Conservation (phyloP, 2,797 vertebrate species). For the Parauchenoglanis punctatus region DNA sequence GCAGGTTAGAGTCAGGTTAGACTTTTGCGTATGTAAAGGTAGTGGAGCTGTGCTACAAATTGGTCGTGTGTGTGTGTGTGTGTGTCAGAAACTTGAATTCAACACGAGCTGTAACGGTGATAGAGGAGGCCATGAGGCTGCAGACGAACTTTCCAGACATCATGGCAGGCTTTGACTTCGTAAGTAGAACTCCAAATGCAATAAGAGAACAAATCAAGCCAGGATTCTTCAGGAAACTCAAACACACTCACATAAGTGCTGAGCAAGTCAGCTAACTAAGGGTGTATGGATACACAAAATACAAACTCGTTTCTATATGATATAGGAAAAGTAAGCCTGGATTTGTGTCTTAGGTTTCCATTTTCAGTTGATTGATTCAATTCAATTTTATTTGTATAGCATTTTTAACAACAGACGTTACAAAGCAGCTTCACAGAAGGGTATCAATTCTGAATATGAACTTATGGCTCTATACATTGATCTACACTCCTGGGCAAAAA, state of each 20-base stretch:
- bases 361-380: not conserved
- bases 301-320: not conserved
- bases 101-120: constrained; percentile 66
- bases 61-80: constrained; percentile 15
- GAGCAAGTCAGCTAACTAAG: not conserved
- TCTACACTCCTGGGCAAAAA: too few species aligned
- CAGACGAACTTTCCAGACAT: constrained; percentile 77
- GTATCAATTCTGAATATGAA: too few species aligned
- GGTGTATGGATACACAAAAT: not conserved
- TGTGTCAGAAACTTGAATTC: constrained; percentile 72
- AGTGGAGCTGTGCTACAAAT: not conserved
- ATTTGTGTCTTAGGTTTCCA: not conserved
- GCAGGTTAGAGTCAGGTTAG: constrained; percentile 75
- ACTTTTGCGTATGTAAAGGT: not conserved
- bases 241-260: not conserved
- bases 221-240: not conserved
- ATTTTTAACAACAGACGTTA: too few species aligned
- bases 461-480: too few species aligned
- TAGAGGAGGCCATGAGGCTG: constrained; percentile 78
- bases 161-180: constrained; percentile 91
- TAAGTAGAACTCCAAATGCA: constrained; percentile 62
- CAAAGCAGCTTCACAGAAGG: too few species aligned
- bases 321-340: not conserved
- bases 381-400: too few species aligned
- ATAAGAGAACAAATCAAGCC: not conserved